These are phyloP conservation scores for Tinea semifulvella DNA, from an alignment of 2,888 invertebrate species.

Conservation along the genomic window DNA sequence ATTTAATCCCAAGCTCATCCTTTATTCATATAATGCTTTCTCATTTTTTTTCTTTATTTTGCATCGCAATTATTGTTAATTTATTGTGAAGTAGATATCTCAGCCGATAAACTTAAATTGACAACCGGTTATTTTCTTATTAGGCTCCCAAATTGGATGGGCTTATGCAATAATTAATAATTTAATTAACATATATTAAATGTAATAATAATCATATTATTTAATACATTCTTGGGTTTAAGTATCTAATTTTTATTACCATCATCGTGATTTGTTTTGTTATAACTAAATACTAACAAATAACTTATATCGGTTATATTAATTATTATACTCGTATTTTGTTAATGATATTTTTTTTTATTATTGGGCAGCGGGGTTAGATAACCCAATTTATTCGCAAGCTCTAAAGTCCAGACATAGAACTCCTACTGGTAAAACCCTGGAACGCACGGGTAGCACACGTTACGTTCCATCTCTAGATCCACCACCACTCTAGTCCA, in stretches of 20 bases:
- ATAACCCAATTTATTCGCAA: too few relatives aligned
- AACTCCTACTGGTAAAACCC: too few relatives aligned
- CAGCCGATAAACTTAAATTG: conserved; percentile 9
- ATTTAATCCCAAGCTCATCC: not conserved
- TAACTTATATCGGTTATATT: not conserved
- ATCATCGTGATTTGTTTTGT: too few relatives aligned
- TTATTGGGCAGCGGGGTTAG: too few relatives aligned
- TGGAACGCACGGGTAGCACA: too few relatives aligned
- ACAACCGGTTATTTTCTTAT: conserved; percentile 11
- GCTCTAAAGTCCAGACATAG: too few relatives aligned
- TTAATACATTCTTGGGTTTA: too few relatives aligned
- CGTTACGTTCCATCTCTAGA: too few relatives aligned
- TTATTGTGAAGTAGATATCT: conserved; percentile 11
- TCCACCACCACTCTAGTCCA: too few relatives aligned
- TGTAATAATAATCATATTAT: too few relatives aligned
- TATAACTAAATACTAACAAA: not conserved
- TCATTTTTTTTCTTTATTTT: not conserved
- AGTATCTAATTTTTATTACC: too few relatives aligned
- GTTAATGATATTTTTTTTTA: not conserved
- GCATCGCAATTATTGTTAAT: conserved; percentile 4
- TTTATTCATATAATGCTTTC: not conserved
- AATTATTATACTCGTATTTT: not conserved
- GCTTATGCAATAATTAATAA: not conserved
- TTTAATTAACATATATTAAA: not conserved
- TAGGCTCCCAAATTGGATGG: conserved; percentile 10